These are phyloP conservation scores for Lucinisca nassula DNA, from an alignment of 2,888 invertebrate species.

Conservation along the genomic window DNA sequence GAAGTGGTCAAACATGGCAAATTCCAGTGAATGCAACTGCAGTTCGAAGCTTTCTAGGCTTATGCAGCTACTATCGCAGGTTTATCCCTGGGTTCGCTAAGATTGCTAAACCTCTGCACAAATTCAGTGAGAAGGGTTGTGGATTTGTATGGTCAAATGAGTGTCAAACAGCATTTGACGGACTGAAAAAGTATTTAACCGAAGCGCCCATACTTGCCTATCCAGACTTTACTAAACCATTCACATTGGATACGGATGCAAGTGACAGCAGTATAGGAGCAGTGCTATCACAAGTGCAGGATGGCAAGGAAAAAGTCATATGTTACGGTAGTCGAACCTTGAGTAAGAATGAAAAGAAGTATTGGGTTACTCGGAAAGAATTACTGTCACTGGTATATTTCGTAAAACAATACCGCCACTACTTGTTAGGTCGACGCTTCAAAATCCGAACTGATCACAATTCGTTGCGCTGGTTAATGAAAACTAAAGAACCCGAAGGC, in stretches of 20 bases:
- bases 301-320: no score
- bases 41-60: neutral
- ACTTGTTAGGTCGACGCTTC: no score
- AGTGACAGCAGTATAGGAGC: constrained; percentile 31
- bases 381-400: no score
- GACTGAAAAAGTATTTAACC: neutral
- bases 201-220: constrained; percentile 16
- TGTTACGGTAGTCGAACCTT: no score
- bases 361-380: no score
- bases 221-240: constrained; percentile 27
- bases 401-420: no score
- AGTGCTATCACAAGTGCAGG: no score
- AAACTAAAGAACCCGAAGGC: no score
- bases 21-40: neutral
- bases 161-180: neutral
- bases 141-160: neutral
- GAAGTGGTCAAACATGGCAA: neutral
- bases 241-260: constrained; percentile 47
- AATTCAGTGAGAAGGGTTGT: neutral
- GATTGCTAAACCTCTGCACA: neutral
- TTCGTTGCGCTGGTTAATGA: no score
- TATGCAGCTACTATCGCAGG: neutral
- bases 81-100: neutral
- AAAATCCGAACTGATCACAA: no score
- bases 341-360: no score